Percentiles rank a stretch among this genome's conserved stretches.
Evolutionary conservation across 2,113 vertebrate species (phyloP).

Genomic region (Manacus vitellinus): DNA sequence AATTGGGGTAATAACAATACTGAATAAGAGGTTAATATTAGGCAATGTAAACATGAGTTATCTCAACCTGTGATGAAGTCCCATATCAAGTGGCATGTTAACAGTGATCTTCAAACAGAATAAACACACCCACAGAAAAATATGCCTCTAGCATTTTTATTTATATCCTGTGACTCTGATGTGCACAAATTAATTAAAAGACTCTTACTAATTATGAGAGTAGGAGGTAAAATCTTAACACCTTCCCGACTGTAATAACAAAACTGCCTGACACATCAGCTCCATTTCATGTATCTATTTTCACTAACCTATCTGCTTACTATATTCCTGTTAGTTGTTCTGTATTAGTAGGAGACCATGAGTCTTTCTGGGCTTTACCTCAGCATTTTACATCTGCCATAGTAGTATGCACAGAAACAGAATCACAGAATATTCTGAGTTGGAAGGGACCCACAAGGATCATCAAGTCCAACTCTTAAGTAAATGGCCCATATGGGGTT

Average conservation of each 20-base stretch:
- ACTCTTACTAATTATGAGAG: not conserved
- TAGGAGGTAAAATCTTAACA: not conserved
- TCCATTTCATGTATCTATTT: not conserved
- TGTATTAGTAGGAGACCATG: not conserved
- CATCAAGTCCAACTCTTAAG: not conserved
- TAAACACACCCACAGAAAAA: not conserved
- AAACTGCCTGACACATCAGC: not conserved
- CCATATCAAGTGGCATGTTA: not conserved
- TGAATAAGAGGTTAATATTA: not conserved
- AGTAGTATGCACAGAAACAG: not conserved
- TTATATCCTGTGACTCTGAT: not conserved
- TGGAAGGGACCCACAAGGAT: not conserved
- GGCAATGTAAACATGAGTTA: not conserved
- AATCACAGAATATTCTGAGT: not conserved
- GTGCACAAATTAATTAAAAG: not conserved
- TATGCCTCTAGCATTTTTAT: not conserved
- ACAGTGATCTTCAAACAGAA: not conserved
- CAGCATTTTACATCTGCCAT: not conserved
- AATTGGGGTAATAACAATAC: not conserved
- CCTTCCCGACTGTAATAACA: not conserved
- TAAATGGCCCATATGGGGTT: not conserved
- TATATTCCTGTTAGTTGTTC: not conserved
- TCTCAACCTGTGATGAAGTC: not conserved
- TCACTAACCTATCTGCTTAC: not conserved
- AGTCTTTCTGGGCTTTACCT: not conserved